Conservation (phyloP, 2,797 vertebrate genomes). For the Ara ararauna region DNA sequence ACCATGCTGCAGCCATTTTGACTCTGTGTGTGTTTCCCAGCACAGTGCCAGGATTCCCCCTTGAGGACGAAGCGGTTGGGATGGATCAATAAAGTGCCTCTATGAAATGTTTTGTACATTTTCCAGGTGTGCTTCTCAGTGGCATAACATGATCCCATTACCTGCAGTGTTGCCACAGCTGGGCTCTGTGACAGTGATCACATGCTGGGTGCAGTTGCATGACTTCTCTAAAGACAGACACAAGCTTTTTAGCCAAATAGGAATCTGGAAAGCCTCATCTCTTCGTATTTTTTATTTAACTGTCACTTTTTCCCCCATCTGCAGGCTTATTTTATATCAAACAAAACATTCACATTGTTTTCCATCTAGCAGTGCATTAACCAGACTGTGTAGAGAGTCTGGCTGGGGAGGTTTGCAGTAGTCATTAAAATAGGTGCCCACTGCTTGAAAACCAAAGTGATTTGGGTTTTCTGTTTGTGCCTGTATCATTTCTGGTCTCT, state of each 20-base stretch:
- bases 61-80: background rate
- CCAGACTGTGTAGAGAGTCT: background rate
- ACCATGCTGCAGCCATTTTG: background rate
- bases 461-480: background rate
- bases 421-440: background rate
- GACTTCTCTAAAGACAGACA: background rate
- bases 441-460: background rate
- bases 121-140: background rate
- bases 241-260: accelerated
- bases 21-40: background rate
- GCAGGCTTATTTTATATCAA: accelerated
- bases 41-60: background rate
- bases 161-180: accelerated
- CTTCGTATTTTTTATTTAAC: accelerated
- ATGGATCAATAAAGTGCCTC: accelerated
- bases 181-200: no score
- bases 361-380: accelerated
- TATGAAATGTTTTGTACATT: accelerated
- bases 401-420: background rate
- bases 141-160: accelerated
- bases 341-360: background rate
- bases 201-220: no score
- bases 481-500: accelerated
- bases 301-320: accelerated
- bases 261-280: background rate